phyloP scores from a whole-genome alignment of 1,140 invertebrate genomes.

The Leguminivora glycinivorella region DNA sequence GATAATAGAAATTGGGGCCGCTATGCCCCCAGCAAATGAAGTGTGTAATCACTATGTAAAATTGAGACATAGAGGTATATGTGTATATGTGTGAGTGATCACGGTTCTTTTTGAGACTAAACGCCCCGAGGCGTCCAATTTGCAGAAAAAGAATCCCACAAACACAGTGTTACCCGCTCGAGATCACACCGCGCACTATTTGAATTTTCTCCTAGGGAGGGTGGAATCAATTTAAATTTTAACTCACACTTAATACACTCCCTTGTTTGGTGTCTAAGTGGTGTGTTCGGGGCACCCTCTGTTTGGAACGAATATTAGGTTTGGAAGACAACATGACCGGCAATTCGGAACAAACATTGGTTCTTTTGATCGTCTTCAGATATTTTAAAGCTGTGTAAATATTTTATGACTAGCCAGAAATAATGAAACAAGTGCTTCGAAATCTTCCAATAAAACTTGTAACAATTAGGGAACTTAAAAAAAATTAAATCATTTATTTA shows the following conservation, averaged over 20 bases:
- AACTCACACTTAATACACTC: conserved; percentile 77
- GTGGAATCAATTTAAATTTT: conserved; percentile 79
- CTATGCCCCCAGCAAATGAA: conserved; percentile 60
- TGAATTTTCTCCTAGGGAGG: conserved; percentile 74
- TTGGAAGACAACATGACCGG: conserved; percentile 67
- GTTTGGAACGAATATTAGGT: conserved; percentile 74
- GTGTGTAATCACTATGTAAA: conserved; percentile 55
- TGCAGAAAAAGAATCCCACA: conserved; percentile 75
- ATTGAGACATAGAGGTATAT: conserved; percentile 49
- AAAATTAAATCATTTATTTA: too few relatives aligned
- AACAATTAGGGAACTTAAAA: too few relatives aligned
- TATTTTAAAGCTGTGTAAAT: conserved; percentile 10
- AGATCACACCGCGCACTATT: conserved; percentile 75
- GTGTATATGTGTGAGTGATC: conserved; percentile 42
- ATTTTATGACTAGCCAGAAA: too few relatives aligned
- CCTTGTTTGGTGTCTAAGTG: conserved; percentile 79
- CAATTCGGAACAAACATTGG: conserved; percentile 43
- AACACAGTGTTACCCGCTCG: conserved; percentile 65
- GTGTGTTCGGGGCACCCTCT: conserved; percentile 75
- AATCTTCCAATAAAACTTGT: too few relatives aligned
- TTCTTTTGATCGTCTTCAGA: conserved; percentile 16
- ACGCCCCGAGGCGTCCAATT: conserved; percentile 73
- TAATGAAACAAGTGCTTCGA: not conserved
- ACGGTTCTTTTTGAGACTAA: conserved; percentile 65
- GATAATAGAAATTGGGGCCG: conserved; percentile 5